Evolutionary conservation across 1,140 invertebrate genomes (phyloP), one percentile per base, ranked within the genome.

Genomic region (Papilio dardanus): DNA sequence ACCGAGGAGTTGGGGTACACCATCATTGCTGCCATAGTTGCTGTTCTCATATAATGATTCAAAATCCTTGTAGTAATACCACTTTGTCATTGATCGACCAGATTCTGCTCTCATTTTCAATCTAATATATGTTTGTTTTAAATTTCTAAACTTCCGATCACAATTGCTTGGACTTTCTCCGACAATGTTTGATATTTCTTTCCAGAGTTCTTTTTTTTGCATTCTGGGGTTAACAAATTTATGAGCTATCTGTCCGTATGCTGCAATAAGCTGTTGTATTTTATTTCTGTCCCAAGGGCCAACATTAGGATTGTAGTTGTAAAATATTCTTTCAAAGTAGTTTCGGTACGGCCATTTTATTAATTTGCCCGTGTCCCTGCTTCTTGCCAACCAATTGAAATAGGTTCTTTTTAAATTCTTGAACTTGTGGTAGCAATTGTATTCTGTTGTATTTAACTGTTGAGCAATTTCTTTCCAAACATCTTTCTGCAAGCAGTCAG

Each of bases 381-480:
- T 90, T 66, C 83, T 85, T 42, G 92, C 86, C 19, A 91, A 46
- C 83, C 83, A 91, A 46, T 88, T 90, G n/a, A 91, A 89, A 77
- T 93, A 92, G n/a, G 89, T 87, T 79, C 90, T 90, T 82, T 92
- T 93, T 67, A 92, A 80, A 75, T 90, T 92, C 79, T 90, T 92
- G 42, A 91, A 93, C 65, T 93, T 93, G 74, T 93, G 89, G 76
- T 93, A 93, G 73, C 90, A 93, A 71, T 89, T 92, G 74, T 92
- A 90, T 50, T 89, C 88, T 30, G 88, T 90, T 54, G 89, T 91
- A 28, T 86, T 83, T 33, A 93, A 76, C 71, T 86, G 81, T 28
- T 65, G 28, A 2, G 90, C 90, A 74, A 93, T 92, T 12, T 91
- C 89, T 74, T 80, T 90, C 92, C 92, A 93, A 58, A 92, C 73